Percentiles rank a stretch among this genome's conserved stretches.
These are phyloP conservation scores for Cephalopterus ornatus DNA, from an alignment of 2,113 vertebrate genomes.

Conservation along the genomic window DNA sequence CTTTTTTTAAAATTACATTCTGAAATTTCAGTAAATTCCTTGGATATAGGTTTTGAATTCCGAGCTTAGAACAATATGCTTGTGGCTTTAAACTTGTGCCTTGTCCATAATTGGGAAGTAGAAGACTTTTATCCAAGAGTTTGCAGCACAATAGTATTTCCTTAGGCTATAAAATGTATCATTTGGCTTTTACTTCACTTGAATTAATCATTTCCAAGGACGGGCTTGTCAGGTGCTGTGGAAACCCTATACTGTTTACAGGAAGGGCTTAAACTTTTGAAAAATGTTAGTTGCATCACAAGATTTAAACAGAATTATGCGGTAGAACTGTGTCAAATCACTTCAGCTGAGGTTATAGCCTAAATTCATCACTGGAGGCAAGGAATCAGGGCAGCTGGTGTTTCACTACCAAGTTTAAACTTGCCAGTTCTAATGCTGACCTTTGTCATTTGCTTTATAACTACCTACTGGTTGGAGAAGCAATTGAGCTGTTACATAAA, in stretches of 20 bases:
- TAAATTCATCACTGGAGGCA: neutral
- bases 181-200: neutral
- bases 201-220: neutral
- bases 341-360: neutral
- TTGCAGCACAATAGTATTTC: neutral
- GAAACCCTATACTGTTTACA: neutral
- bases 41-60: neutral
- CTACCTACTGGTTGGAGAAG: neutral
- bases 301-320: neutral
- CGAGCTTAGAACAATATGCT: neutral
- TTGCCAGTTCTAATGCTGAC: neutral
- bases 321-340: neutral
- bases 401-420: neutral
- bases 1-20: neutral
- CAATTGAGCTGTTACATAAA: neutral
- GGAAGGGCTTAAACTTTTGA: neutral
- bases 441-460: neutral
- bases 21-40: neutral
- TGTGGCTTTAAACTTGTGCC: neutral
- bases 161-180: neutral
- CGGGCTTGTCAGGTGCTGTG: fast-evolving
- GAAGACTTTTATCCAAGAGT: neutral
- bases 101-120: fast-evolving
- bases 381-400: neutral
- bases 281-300: neutral